These are phyloP conservation scores for Cacajao melanocephalus DNA, from an alignment of 2,797 vertebrate species.

Conservation along the genomic window DNA sequence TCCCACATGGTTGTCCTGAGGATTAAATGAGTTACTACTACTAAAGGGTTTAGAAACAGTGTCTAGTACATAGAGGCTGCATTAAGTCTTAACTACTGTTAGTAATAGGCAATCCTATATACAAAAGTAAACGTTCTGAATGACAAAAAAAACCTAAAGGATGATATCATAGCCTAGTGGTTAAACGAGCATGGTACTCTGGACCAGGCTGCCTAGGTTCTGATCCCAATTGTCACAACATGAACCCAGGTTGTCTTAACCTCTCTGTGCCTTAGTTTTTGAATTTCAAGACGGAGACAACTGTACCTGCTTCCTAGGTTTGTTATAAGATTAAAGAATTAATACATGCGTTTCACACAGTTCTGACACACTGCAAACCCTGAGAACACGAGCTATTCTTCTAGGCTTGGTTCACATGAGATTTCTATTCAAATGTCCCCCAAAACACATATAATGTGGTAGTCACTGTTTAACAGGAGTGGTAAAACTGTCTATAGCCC, in stretches of 20 bases:
- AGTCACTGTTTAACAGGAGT: not conserved
- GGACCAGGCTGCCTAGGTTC: not conserved
- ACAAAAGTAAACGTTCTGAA: not conserved
- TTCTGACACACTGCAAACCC: not conserved
- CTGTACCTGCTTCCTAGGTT: not conserved
- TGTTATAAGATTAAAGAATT: not conserved
- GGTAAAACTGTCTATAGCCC: not conserved
- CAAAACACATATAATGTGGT: not conserved
- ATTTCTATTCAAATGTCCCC: not conserved
- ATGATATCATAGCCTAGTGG: not conserved
- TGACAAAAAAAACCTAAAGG: not conserved
- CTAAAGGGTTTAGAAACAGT: not conserved
- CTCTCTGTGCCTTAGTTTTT: not conserved
- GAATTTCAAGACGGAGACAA: constrained; percentile 8
- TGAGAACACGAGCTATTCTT: not conserved
- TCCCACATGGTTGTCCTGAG: not conserved
- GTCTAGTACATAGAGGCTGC: not conserved
- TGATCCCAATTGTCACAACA: not conserved
- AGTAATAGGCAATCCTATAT: not conserved
- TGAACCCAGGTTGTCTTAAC: not conserved
- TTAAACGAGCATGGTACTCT: not conserved
- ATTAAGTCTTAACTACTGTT: not conserved
- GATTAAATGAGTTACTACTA: not conserved
- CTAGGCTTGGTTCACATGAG: not conserved
- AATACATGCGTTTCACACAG: not conserved